Percentiles rank a stretch among this genome's conserved stretches.
phyloP scores from a whole-genome alignment of 2,888 invertebrate genomes.

The Microctonus hyperodae region DNA sequence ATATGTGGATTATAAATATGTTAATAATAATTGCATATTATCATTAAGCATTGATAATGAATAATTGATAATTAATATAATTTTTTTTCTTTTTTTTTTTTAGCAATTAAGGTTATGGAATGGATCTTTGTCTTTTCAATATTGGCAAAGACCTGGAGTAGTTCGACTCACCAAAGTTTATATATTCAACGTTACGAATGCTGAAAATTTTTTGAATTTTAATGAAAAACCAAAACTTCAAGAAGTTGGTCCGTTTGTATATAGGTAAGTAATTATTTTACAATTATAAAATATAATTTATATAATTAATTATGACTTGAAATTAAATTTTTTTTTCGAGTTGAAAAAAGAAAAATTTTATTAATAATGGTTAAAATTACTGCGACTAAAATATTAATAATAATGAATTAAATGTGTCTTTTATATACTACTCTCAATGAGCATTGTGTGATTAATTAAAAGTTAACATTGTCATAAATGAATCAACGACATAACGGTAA shows the following conservation, averaged over 20 bases:
- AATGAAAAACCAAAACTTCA: constrained; percentile 83
- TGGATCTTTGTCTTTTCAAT: constrained; percentile 84
- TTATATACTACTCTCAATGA: too few relatives aligned
- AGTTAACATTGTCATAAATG: background rate
- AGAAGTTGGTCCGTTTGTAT: constrained; percentile 87
- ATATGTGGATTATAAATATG: too few relatives aligned
- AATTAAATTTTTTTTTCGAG: too few relatives aligned
- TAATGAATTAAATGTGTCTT: too few relatives aligned
- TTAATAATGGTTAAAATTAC: too few relatives aligned
- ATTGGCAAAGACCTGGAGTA: constrained; percentile 89
- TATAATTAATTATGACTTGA: too few relatives aligned
- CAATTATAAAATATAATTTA: too few relatives aligned
- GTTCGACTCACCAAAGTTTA: constrained; percentile 84
- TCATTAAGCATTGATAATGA: too few relatives aligned
- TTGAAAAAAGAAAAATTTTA: too few relatives aligned
- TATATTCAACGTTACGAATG: constrained; percentile 88
- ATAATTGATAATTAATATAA: background rate
- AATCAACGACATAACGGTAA: background rate
- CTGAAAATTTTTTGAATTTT: constrained; percentile 77
- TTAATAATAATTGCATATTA: too few relatives aligned
- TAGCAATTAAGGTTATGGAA: constrained; percentile 86
- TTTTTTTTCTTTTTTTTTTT: constrained; percentile 36
- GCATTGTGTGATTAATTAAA: too few relatives aligned
- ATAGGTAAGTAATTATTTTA: constrained; percentile 71
- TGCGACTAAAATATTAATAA: too few relatives aligned